Evolutionary conservation across 2,797 vertebrate species (phyloP), one percentile per base, ranked within the genome.

Genomic region (Sebastolobus altivelis): DNA sequence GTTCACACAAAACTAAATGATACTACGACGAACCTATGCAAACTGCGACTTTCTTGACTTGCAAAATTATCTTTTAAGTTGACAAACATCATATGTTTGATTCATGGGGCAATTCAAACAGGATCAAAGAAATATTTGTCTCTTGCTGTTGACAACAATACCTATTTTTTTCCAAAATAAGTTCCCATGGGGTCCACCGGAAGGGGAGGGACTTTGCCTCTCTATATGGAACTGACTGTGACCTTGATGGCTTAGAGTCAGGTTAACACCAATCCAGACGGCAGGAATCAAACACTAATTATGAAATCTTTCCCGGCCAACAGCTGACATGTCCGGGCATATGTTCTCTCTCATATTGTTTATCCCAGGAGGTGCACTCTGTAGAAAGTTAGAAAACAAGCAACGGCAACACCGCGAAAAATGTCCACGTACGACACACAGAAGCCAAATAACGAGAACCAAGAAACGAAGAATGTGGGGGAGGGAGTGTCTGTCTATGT

Each of bases 391-490:
- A 11, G 16, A 38, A 66, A 33, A 69, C 40, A 79, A 43, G 37
- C 49, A 79, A 29, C 7, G 14, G 3, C 3, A n/a, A 66, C 5
- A 18, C 37, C 6, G 4, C 18, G 8, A 73, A 54, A 81, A 56
- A 72, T 35, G 29, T 67, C 75, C 20, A 55, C 22, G 77, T 49
- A 20, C 18, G 18, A n/a, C 4, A 60, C 46, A 79, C 11, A 35
- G 5, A 55, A 76, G 65, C 79, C 37, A 80, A 37, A 84, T 20
- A 81, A 38, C 14, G 46, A 46, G 31, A 74, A 52, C 33, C 22
- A 2, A 60, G 59, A 70, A 38, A 40, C 20, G n/a, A 88, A 77
- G 86, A 87, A 80, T 76, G 80, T 72, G 40, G 31, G 58, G 46
- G 20, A 38, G 75, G 74, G 72, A 66, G 55, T 18, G 84, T 56